Percentiles rank a stretch among this genome's conserved stretches.
These are phyloP conservation scores for Montipora foliosa DNA, from an alignment of 64 coral and sea anemone species.

Conservation along the genomic window DNA sequence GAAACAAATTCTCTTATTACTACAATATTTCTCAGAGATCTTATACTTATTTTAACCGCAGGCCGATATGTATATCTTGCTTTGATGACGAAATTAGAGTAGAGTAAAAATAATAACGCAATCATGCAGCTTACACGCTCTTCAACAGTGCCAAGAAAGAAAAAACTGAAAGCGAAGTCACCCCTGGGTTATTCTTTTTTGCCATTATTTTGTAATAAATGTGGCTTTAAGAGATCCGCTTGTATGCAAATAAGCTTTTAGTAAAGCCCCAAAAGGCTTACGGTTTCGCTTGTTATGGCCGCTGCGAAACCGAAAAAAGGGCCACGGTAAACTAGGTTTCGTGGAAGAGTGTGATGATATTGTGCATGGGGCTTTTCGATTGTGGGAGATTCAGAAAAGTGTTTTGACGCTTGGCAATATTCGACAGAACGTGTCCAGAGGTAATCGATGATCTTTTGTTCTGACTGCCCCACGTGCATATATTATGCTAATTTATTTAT, in stretches of 20 bases:
- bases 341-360: neutral
- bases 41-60: too few relatives aligned
- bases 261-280: neutral
- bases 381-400: neutral
- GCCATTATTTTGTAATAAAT: neutral
- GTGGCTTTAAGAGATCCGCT: neutral
- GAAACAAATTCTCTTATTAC: too few relatives aligned
- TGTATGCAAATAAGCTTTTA: slow-evolving; percentile 12
- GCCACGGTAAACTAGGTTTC: too few relatives aligned
- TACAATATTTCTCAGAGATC: too few relatives aligned
- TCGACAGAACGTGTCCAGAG: neutral
- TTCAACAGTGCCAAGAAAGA: too few relatives aligned
- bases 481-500: slow-evolving; percentile 39
- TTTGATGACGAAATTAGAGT: too few relatives aligned
- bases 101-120: too few relatives aligned
- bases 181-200: neutral
- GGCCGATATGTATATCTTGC: too few relatives aligned
- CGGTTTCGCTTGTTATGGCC: too few relatives aligned
- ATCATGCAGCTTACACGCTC: too few relatives aligned
- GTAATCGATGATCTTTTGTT: too few relatives aligned
- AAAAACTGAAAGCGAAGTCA: neutral
- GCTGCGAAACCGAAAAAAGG: too few relatives aligned
- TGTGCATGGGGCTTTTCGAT: neutral
- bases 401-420: neutral
- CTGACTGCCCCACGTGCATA: neutral